These are phyloP conservation scores for Apis cerana DNA, from an alignment of 1,140 invertebrate species.

Conservation along the genomic window DNA sequence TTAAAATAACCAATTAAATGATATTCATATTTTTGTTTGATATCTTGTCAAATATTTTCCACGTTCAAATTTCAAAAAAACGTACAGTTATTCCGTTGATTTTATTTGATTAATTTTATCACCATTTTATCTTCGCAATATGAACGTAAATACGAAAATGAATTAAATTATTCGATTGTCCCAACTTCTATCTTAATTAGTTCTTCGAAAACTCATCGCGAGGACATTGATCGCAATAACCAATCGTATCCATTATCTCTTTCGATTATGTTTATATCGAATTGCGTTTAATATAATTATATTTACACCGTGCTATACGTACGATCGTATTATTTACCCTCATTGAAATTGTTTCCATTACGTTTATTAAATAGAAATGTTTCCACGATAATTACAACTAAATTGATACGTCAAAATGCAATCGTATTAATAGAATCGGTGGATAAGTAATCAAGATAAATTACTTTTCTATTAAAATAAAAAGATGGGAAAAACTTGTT, in stretches of 20 bases:
- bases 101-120: neutral
- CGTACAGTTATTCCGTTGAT: too few species aligned
- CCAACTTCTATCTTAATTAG: neutral
- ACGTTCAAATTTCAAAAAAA: too few species aligned
- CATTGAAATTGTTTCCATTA: neutral
- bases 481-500: neutral
- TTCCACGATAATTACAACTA: neutral
- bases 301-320: neutral
- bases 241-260: neutral
- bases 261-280: neutral
- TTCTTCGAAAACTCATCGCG: neutral
- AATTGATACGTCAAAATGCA: neutral
- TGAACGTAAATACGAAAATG: neutral
- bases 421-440: too few species aligned
- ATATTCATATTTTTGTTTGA: too few species aligned
- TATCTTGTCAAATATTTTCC: too few species aligned
- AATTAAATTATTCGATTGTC: neutral
- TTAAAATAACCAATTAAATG: too few species aligned
- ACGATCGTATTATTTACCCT: neutral
- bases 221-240: neutral
- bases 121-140: too few species aligned
- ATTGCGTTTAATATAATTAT: constrained; percentile 1
- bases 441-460: neutral
- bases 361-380: neutral
- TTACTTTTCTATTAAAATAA: neutral